Base-by-base conservation (phyloP, 2,797 vertebrate species). In the Sternarchorhynchus goeldii region DNA sequence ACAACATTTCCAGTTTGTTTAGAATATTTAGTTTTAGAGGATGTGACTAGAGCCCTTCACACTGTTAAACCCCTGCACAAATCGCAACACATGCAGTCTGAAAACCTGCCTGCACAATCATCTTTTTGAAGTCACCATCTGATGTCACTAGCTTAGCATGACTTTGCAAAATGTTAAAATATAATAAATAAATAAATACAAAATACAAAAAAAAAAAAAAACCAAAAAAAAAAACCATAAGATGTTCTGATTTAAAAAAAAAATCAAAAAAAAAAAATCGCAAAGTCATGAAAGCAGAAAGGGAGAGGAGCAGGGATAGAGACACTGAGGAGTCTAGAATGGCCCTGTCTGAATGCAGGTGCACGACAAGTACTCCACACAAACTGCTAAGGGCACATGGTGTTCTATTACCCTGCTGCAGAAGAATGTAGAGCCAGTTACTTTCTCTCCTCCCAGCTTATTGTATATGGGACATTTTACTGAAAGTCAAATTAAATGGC, bases 281-380 rank as follows among this genome's bases (percentile, higher is more conserved):
- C 88, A 81, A 62, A 78, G 86, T 86, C 84, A 80, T 4, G 75
- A 59, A 62, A 73, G 5, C 32, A 56, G 50, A 55, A 16, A 74
- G 65, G 18, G 21, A 74, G 45, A 17, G 71, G 29, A 34, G 77
- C 77, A 73, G 81, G 31, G 25, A 6, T n/a, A 7, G 7, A 36
- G 34, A 10, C 18, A 74, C 55, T 67, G 68, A 80, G 36, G 69
- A 82, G 69, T 77, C 60, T 31, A 20, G 12, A 81, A 80, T 60
- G 10, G 39, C 65, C 25, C 57, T 2, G 56, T 72, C 73, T 84
- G 85, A 89, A 92, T 90, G 88, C 91, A 92, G 91, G 91, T 92
- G 88, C 88, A 90, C 2, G 74, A 77, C 72, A 0, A 2, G 21
- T 87, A 90, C 87, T 89, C 88, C 88, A 66, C 86, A 83, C 67